These are phyloP conservation scores for Microcebus lehilahytsara DNA, from an alignment of 2,113 vertebrate species.

Conservation along the genomic window DNA sequence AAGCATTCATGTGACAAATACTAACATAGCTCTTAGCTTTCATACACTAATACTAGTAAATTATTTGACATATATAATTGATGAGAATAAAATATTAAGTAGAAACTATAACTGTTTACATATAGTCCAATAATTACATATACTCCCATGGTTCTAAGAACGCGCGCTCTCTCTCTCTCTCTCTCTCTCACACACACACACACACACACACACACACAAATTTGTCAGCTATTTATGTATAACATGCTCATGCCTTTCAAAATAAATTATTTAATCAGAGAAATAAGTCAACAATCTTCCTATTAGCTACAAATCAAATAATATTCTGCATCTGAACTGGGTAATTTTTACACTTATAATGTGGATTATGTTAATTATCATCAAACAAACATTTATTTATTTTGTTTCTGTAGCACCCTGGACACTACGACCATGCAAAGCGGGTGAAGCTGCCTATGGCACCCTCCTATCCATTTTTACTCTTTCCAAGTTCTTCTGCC, in stretches of 20 bases:
- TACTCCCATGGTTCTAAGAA: background rate
- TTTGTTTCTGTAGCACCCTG: background rate
- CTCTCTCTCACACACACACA: no score
- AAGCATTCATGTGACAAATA: constrained; percentile 5
- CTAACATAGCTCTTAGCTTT: background rate
- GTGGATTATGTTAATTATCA: background rate
- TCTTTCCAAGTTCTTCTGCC: background rate
- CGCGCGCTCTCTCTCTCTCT: background rate
- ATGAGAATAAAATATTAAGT: background rate
- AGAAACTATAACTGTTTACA: background rate
- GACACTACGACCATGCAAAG: background rate
- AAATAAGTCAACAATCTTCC: background rate
- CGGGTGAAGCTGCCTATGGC: background rate
- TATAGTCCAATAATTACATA: background rate
- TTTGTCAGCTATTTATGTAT: background rate
- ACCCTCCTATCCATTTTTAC: background rate
- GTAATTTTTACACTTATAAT: background rate
- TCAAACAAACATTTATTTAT: background rate
- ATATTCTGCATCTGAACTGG: background rate
- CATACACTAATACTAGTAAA: background rate
- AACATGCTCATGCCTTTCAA: background rate
- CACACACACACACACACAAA: background rate
- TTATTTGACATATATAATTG: background rate
- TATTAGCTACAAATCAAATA: background rate
- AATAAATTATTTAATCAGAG: background rate